Evolutionary conservation across 2,113 vertebrate genomes (phyloP).

Genomic region (Rattus rattus): DNA sequence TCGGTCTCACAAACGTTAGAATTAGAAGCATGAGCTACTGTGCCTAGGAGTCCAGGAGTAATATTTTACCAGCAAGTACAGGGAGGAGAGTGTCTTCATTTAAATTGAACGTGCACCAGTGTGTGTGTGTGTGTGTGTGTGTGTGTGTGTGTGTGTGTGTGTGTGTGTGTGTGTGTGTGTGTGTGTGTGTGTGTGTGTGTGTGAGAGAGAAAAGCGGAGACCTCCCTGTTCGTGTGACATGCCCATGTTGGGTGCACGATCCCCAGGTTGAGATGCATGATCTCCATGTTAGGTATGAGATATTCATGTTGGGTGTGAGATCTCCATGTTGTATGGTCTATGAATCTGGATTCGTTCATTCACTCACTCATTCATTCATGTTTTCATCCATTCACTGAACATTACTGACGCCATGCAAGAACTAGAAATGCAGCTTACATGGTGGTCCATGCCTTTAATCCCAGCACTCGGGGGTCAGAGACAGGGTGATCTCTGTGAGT

Average conservation of each 20-base stretch:
- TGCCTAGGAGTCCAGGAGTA: neutral
- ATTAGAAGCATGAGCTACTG: neutral
- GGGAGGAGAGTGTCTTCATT: neutral
- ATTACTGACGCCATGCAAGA: neutral
- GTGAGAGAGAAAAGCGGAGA: neutral
- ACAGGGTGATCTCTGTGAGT: neutral
- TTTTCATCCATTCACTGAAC: neutral
- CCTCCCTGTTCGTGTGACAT: neutral
- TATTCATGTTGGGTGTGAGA: neutral
- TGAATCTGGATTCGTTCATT: neutral
- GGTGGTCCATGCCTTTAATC: neutral
- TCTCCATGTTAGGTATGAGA: neutral
- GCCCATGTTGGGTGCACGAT: neutral
- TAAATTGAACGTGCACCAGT: neutral
- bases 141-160: neutral
- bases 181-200: neutral
- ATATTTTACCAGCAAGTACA: neutral
- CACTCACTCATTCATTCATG: neutral
- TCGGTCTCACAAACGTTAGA: neutral
- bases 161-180: no score
- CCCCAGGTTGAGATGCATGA: neutral
- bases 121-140: fast-evolving
- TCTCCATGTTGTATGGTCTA: neutral
- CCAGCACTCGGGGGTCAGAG: neutral
- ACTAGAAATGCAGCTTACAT: neutral